Evolutionary conservation across 2,113 vertebrate genomes (phyloP).

Genomic region (Rallus limicola): DNA sequence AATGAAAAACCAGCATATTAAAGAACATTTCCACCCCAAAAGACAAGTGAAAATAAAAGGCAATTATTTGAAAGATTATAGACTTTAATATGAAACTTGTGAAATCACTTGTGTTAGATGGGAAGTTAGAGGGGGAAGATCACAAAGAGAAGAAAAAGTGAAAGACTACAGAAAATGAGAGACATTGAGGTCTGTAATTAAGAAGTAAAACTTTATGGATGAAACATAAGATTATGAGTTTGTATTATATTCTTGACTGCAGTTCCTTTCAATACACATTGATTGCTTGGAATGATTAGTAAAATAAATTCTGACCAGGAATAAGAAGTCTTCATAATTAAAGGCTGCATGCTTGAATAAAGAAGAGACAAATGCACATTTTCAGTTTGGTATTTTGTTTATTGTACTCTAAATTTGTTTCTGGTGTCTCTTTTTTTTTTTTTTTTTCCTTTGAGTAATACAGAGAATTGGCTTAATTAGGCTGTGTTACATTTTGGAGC

Average conservation of each 20-base stretch:
- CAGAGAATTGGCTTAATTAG: neutral
- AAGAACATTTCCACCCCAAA: too few relatives aligned
- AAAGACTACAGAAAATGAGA: too few relatives aligned
- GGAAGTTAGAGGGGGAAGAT: too few relatives aligned
- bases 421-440: neutral
- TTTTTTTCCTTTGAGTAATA: neutral
- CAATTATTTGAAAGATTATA: too few relatives aligned
- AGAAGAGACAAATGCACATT: neutral
- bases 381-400: neutral
- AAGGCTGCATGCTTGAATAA: neutral
- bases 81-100: too few relatives aligned
- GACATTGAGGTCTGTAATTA: too few relatives aligned
- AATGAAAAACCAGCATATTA: too few relatives aligned
- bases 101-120: too few relatives aligned
- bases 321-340: neutral
- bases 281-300: neutral
- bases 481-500: neutral
- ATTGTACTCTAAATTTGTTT: neutral
- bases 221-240: neutral
- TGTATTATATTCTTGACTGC: neutral
- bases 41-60: too few relatives aligned
- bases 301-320: neutral
- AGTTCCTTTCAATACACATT: neutral
- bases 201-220: too few relatives aligned
- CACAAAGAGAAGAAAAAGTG: too few relatives aligned